Percentiles rank a stretch among this genome's conserved stretches.
phyloP scores from a whole-genome alignment of 2,113 vertebrate genomes.

The Euleptes europaea region DNA sequence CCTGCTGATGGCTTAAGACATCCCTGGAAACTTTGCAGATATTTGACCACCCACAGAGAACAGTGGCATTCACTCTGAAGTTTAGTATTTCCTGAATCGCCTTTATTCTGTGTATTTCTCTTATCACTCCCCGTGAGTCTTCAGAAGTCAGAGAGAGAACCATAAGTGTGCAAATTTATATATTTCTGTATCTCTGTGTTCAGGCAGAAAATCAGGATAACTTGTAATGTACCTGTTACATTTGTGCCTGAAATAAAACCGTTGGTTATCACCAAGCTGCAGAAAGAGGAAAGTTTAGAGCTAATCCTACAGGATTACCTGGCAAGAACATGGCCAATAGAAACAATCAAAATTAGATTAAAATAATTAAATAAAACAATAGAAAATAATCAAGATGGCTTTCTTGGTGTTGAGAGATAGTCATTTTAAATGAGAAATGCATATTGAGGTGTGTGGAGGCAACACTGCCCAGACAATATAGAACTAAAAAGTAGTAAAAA shows the following conservation, averaged over 20 bases:
- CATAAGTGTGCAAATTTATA: slow-evolving; percentile 20
- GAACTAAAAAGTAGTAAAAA: too few species aligned
- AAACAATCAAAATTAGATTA: neutral
- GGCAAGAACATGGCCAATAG: neutral
- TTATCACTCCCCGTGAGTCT: neutral
- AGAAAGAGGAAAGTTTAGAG: neutral
- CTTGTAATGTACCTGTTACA: neutral
- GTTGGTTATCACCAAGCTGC: neutral
- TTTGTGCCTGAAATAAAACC: neutral
- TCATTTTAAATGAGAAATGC: neutral
- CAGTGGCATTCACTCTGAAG: slow-evolving; percentile 8
- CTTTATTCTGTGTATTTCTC: slow-evolving; percentile 9
- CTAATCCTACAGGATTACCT: neutral
- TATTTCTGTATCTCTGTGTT: slow-evolving; percentile 26
- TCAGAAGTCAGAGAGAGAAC: slow-evolving; percentile 16
- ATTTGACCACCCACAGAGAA: slow-evolving; percentile 2
- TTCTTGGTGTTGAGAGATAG: neutral
- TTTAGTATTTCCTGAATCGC: slow-evolving; percentile 29
- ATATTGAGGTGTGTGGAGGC: neutral
- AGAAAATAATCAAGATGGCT: neutral
- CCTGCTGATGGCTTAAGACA: neutral
- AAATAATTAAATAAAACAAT: too few species aligned
- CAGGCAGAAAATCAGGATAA: neutral
- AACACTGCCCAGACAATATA: neutral
- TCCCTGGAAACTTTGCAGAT: slow-evolving; percentile 6